phyloP scores from a whole-genome alignment of 1,140 invertebrate species.

The Camponotus floridanus region DNA sequence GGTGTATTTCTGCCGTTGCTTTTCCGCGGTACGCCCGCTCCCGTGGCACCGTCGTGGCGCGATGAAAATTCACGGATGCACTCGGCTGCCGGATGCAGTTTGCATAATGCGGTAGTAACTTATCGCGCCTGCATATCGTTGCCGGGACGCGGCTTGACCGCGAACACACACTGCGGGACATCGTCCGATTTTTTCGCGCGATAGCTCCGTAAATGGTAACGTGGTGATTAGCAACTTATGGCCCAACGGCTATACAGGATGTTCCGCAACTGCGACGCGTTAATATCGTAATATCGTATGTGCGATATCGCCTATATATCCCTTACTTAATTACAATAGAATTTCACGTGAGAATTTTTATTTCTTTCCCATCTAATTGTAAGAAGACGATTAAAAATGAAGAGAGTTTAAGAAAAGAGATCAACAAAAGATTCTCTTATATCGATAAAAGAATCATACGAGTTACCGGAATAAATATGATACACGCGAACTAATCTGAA shows the following conservation, averaged over 20 bases:
- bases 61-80: conserved; percentile 63
- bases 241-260: conserved; percentile 18
- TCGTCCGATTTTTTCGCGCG: conserved; percentile 59
- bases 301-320: not conserved
- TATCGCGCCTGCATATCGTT: conserved; percentile 62
- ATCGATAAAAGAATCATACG: not conserved
- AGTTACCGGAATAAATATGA: not conserved
- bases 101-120: conserved; percentile 63
- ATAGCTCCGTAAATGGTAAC: conserved; percentile 58
- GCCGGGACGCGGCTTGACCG: conserved; percentile 58
- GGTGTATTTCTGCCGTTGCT: conserved; percentile 58
- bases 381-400: not conserved
- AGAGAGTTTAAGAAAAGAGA: no score
- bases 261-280: not conserved
- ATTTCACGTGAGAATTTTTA: not conserved
- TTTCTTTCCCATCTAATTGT: not conserved
- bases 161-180: conserved; percentile 59
- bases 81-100: conserved; percentile 61
- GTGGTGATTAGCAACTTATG: conserved; percentile 43
- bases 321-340: not conserved
- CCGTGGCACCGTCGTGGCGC: conserved; percentile 18
- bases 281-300: not conserved
- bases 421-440: not conserved
- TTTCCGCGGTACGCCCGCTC: conserved; percentile 40
- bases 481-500: no score